Evolutionary conservation across 2,113 vertebrate genomes (phyloP).

Genomic region (Bubalus kerabau): DNA sequence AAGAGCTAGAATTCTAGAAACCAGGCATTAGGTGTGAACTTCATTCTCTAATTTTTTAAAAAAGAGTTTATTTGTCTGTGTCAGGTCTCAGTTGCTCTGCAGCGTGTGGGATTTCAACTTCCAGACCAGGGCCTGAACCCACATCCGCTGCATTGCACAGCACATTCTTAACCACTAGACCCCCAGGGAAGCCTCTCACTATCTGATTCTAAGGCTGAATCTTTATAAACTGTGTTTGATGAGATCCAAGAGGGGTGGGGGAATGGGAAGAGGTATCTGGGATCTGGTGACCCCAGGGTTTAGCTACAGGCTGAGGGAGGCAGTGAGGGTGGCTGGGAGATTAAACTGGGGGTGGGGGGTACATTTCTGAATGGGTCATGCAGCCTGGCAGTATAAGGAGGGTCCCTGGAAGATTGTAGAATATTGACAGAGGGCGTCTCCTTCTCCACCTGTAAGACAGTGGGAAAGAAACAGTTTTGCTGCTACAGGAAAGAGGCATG

Average conservation of each 20-base stretch:
- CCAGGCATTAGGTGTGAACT: background rate
- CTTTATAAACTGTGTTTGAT: background rate
- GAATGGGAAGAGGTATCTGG: background rate
- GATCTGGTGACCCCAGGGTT: background rate
- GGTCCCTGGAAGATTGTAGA: background rate
- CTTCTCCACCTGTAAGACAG: background rate
- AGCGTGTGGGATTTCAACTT: background rate
- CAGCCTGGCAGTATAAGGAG: background rate
- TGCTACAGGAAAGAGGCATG: background rate
- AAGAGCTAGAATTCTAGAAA: background rate
- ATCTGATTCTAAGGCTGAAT: background rate
- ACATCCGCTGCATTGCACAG: background rate
- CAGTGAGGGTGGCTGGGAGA: background rate
- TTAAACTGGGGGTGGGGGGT: accelerated
- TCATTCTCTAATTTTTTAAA: background rate
- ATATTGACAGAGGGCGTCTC: background rate
- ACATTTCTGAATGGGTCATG: background rate
- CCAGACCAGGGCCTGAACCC: background rate
- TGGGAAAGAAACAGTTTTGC: background rate
- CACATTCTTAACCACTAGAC: background rate
- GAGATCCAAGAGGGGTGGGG: background rate
- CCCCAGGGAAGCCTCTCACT: background rate
- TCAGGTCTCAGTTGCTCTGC: background rate
- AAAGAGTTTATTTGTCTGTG: background rate
- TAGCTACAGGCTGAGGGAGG: background rate